Base-by-base conservation (phyloP, 2,888 invertebrate species). In the Mamestra brassicae region DNA sequence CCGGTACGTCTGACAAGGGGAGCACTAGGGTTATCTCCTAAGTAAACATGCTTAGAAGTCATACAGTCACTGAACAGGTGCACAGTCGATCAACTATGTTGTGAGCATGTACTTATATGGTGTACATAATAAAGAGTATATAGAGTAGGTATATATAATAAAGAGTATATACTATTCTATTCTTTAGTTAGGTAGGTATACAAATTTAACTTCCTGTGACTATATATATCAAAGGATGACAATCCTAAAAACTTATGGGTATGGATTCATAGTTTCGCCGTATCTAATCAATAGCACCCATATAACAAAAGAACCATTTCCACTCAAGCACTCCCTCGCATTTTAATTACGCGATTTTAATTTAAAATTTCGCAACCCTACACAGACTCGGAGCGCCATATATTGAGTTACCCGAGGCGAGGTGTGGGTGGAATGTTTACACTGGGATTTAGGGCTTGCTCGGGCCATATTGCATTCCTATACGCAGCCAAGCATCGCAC, bases 351-450 rank as follows among this genome's bases (percentile, higher is more conserved):
- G 11, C 36, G 2, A 64, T 71, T 79, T 55, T 71, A 75, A 75
- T 68, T 74, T 75, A 88, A 82, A 38, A 65, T 57, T 78, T 77
- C 58, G 69, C 89, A 90, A 80, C 90, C 90, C 90, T 90, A 84
- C 36, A 36, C 13, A 11, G 71, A 62, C 80, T 80, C 82, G 73
- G 73, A 84, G 89, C 89, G 85, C 89, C 91, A 93, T 94, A 93
- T 94, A 94, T 94, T 91, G 91, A 92, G 93, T 93, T 93, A 92
- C 93, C 87, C 89, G 87, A 63, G 78, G 89, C 85, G 89, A 91
- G 91, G 92, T 90, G 92, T 91, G 92, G 93, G 93, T 90, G 91
- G 93, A 92, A 93, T 95, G 94, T 95, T 95, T 95, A 93, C 94
- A 89, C 88, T 90, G 89, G 92, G 94, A 93, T 95, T 93, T 91